Conservation (phyloP, 2,797 vertebrate species). For the Triplophysa bombifrons region DNA sequence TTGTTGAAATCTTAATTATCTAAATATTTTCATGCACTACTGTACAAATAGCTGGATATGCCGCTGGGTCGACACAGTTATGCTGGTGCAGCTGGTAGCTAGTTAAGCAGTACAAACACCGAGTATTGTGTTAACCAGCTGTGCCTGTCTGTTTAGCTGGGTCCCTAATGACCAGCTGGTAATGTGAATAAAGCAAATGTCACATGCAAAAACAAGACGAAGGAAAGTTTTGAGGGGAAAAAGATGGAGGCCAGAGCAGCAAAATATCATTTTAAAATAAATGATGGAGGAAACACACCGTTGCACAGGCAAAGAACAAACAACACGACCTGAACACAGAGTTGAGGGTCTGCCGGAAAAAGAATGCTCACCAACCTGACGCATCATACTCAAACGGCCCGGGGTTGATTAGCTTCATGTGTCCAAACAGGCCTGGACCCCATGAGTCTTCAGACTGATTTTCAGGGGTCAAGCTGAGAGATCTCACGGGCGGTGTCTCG, state of each 20-base stretch:
- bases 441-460: constrained; percentile 58
- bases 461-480: constrained; percentile 49
- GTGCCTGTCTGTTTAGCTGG: not conserved
- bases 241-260: constrained; percentile 58
- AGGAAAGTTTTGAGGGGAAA: constrained; percentile 10
- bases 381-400: constrained; percentile 88
- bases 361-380: constrained; percentile 97
- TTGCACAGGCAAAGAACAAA: constrained; percentile 94
- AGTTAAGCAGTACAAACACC: not conserved
- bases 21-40: constrained; percentile 20
- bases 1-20: not conserved
- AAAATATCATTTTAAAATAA: constrained; percentile 99
- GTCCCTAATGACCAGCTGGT: not conserved
- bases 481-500: constrained; percentile 40
- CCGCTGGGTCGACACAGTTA: not conserved
- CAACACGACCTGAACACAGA: constrained; percentile 86
- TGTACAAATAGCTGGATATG: not conserved
- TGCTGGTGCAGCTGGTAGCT: not conserved
- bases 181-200: constrained; percentile 24
- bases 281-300: constrained; percentile 88
- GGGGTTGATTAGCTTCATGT: constrained; percentile 78
- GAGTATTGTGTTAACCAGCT: not conserved
- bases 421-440: constrained; percentile 80
- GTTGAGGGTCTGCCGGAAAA: constrained; percentile 81
- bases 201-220: constrained; percentile 36